A percentile compares a stretch with the other conserved stretches of the same genome.
Evolutionary conservation across 2,113 vertebrate species (phyloP).

Genomic region (Colossoma macropomum): DNA sequence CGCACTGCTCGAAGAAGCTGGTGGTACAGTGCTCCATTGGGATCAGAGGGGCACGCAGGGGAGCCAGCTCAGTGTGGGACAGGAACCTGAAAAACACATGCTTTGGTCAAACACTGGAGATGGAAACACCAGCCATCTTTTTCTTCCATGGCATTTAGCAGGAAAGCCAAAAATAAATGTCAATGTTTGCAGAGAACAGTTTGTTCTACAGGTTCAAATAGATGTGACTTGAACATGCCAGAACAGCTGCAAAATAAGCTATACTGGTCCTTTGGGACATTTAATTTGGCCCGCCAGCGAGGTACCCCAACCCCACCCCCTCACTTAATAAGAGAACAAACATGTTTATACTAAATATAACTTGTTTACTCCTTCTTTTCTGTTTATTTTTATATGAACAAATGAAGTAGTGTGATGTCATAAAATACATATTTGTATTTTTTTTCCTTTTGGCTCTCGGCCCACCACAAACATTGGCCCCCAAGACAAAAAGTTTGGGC

Average conservation of each 20-base stretch:
- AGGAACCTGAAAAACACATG: constrained; percentile 83
- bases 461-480: too few species aligned
- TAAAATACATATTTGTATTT: too few species aligned
- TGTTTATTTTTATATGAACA: too few species aligned
- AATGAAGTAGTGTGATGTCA: too few species aligned
- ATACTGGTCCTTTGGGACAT: too few species aligned
- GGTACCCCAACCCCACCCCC: too few species aligned
- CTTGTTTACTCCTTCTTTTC: too few species aligned
- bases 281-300: too few species aligned
- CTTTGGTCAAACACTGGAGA: neutral
- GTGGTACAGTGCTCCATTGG: constrained; percentile 99
- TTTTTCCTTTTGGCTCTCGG: too few species aligned
- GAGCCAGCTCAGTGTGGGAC: constrained; percentile 96
- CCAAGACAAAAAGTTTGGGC: too few species aligned
- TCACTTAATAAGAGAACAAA: too few species aligned
- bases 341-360: too few species aligned
- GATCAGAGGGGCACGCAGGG: constrained; percentile 94
- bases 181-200: neutral
- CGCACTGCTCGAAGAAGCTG: constrained; percentile 93
- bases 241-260: neutral
- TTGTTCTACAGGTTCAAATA: neutral
- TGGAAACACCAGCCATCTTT: neutral
- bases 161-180: neutral
- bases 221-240: neutral
- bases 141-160: neutral